Evolutionary conservation across 2,797 vertebrate genomes (phyloP), one percentile per base, ranked within the genome.

Genomic region (Nannoperca australis): DNA sequence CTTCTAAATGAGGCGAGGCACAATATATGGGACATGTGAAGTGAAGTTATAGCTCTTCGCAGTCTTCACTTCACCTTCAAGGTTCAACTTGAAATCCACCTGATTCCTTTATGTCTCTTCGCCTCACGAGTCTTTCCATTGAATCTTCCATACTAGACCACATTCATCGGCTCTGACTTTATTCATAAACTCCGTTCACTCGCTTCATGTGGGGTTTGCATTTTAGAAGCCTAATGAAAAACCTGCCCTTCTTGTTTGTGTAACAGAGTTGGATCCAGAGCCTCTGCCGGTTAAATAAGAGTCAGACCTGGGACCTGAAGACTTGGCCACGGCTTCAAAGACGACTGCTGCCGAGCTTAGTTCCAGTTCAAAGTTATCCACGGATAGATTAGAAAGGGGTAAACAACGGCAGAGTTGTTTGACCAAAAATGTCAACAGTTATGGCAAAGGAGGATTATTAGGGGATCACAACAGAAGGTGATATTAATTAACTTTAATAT

Each of bases 311-410:
- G 68, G 78, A 89, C 80, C 83, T 85, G 84, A 85, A 88, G 64
- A 82, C 82, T 91, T 90, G 89, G 89, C 88, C 13, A 1, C 3
- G 50, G 83, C 85, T 90, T 91, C 88, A 92, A 91, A 90, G 88
- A 61, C 56, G 0, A 36, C 63, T 15, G 47, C 61, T 54, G 58
- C 49, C 15, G 65, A 77, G 75, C 71, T 82, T 34, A 79, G 70
- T 56, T 81, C 73, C 36, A 79, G 80, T 85, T 87, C 79, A 78
- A 85, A 84, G 87, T 85, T 63, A 78, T 53, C 83, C 56, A 2
- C 73, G 67, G 61, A 87, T 86, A 82, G 80, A 90, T 84, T 76
- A 70, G 55, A 63, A 36, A 77, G 36, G 12, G 18, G 69, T 88
- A 89, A 91, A 92, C 86, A 91, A 78, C 53, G 53, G 75, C 70